These are phyloP conservation scores for Phthorimaea operculella DNA, from an alignment of 1,140 invertebrate genomes.

Conservation along the genomic window DNA sequence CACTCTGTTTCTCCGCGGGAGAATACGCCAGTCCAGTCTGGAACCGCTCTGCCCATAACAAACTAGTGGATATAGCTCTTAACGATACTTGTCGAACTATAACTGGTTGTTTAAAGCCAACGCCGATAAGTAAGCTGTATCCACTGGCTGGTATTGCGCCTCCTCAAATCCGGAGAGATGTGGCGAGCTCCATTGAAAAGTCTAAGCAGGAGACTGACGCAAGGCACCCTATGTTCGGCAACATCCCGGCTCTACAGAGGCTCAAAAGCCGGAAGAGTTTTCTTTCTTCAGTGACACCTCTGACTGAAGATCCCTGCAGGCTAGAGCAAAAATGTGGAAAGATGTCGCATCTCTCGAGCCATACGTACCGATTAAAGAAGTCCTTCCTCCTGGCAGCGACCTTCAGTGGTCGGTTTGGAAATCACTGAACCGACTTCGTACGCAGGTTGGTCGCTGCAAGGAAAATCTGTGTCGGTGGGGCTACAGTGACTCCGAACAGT, in stretches of 20 bases:
- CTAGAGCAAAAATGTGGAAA: too few species aligned
- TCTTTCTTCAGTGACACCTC: too few species aligned
- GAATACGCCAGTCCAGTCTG: background rate
- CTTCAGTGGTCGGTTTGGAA: too few species aligned
- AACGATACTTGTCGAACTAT: background rate
- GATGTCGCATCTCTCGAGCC: too few species aligned
- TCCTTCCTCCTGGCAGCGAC: too few species aligned
- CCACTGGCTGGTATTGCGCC: background rate
- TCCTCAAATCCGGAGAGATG: background rate
- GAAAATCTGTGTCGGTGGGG: too few species aligned
- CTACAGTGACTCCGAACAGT: too few species aligned
- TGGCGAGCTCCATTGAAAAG: background rate
- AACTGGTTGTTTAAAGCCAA: slow-evolving; percentile 2
- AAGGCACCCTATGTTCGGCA: background rate
- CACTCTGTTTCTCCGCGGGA: background rate
- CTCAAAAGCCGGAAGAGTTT: background rate
- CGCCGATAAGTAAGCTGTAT: background rate
- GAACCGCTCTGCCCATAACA: background rate
- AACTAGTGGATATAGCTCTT: background rate
- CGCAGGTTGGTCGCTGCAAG: too few species aligned
- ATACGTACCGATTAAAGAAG: too few species aligned
- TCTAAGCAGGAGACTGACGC: background rate
- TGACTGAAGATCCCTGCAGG: too few species aligned
- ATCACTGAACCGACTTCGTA: too few species aligned
- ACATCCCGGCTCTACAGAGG: background rate